These are phyloP conservation scores for Ophion ellenae DNA, from an alignment of 2,888 invertebrate species.

Conservation along the genomic window DNA sequence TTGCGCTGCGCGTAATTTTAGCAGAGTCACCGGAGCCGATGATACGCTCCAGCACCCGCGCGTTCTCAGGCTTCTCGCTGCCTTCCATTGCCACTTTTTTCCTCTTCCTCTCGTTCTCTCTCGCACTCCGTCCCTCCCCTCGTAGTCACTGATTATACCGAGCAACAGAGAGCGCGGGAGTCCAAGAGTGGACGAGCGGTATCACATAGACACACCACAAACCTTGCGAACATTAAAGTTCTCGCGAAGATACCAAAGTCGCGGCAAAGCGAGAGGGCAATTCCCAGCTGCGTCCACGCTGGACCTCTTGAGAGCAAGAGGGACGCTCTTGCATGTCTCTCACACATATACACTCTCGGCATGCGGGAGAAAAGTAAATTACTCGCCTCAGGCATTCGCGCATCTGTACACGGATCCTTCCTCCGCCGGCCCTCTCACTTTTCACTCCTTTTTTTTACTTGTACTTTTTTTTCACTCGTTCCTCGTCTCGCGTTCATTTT, in stretches of 20 bases:
- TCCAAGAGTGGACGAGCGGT: constrained; percentile 1
- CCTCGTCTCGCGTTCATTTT: constrained; percentile 10
- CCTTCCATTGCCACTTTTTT: constrained; percentile 12
- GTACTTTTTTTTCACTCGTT: constrained; percentile 2
- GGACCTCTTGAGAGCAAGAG: constrained; percentile 29
- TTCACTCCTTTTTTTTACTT: constrained; percentile 10
- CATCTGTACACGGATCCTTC: constrained; percentile 48
- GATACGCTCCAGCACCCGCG: constrained; percentile 51
- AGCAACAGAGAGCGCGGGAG: constrained; percentile 12
- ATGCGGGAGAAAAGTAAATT: constrained; percentile 54
- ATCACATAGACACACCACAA: constrained; percentile 25
- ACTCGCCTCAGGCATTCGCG: constrained; percentile 47
- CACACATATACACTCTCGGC: constrained; percentile 19
- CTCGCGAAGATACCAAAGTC: constrained; percentile 49
- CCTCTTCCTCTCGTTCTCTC: constrained; percentile 15
- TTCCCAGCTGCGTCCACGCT: constrained; percentile 32
- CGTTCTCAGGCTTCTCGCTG: constrained; percentile 47
- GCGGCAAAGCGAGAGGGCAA: constrained; percentile 48
- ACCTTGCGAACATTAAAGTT: constrained; percentile 51
- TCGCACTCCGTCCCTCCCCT: constrained; percentile 9
- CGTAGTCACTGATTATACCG: constrained; percentile 49
- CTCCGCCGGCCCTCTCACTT: neutral
- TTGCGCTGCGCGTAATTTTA: constrained; percentile 30
- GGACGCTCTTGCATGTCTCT: constrained; percentile 12
- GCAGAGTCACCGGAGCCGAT: constrained; percentile 50